Evolutionary conservation across 2,888 invertebrate genomes (phyloP), one percentile per base, ranked within the genome.

Genomic region (Lumbricus terrestris): DNA sequence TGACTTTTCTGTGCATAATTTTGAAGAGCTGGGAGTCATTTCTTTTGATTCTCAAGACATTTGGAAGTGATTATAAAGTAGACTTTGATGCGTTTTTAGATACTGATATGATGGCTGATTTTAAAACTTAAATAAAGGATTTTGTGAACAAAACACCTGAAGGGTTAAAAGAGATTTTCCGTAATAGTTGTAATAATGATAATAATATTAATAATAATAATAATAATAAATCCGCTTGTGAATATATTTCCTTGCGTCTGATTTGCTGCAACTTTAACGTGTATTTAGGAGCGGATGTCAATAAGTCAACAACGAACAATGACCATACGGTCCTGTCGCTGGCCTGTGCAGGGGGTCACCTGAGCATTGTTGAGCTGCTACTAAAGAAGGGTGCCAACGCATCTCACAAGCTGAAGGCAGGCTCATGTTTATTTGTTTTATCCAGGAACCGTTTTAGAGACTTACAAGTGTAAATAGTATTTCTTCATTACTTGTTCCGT

Each of bases 311-410:
- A 33, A 98, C 98, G 18, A 97, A 97, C 91, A 98, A 98, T 95
- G 99, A 99, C 95, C 98, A 99, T 95, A 99, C 99, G 34, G 98
- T 99, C 40, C 96, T 99, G 90, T 98, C 98, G 38, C 96, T 99
- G 93, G 99, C 99, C 38, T 98, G 98, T 95, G 98, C 98, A 92
- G 98, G 98, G 92, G 99, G 99, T 3, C 98, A 99, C 95, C 96
- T 97, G 92, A 96, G 97, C 92, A 98, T 98, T 89, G 99, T 99
- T 38, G 98, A 99, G 95, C 96, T 98, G 94, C 96, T 99, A 92
- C 96, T 99, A 91, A 97, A 97, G 90, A 97, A 97, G 95, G 97
- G 97, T 93, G 98, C 98, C 88, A 98, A 99, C 96, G 98, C 98
- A 89, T 97, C 97, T 95, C 98, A 98, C 96, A 98, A 98, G 95